A percentile compares a stretch with the other conserved stretches of the same genome.
Conservation (phyloP, 2,113 vertebrate genomes). For the Rhagologus leucostigma region DNA sequence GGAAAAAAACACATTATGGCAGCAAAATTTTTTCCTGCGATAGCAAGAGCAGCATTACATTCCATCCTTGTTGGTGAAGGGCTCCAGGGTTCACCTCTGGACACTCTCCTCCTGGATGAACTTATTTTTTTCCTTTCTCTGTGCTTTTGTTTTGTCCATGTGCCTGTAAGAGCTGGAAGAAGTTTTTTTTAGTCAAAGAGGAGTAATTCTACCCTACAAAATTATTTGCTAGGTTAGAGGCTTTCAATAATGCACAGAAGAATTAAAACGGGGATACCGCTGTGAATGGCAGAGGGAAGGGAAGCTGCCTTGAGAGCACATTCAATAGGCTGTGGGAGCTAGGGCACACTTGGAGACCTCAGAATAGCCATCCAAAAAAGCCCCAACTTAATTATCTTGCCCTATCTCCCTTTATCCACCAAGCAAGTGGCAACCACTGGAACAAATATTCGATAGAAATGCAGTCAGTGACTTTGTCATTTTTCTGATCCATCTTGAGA, state of each 20-base stretch:
- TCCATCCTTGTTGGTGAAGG: neutral
- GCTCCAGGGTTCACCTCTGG: neutral
- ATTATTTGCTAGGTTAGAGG: neutral
- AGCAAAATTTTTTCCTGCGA: neutral
- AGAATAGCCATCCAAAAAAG: neutral
- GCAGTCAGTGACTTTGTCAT: neutral
- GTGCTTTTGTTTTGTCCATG: neutral
- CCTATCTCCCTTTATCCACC: neutral
- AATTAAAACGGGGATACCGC: neutral
- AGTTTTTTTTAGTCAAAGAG: neutral
- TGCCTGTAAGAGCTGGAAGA: neutral
- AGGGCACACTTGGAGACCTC: neutral
- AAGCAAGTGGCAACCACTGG: neutral
- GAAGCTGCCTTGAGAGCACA: neutral
- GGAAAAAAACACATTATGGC: neutral
- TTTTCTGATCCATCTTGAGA: neutral
- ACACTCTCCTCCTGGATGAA: neutral
- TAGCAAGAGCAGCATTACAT: neutral
- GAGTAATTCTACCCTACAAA: neutral
- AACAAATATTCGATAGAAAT: neutral
- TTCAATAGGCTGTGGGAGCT: neutral
- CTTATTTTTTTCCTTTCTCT: slow-evolving; percentile 25
- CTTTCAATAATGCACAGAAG: neutral
- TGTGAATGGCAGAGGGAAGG: neutral
- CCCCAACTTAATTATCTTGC: neutral